Base-by-base conservation (phyloP, 2,888 invertebrate species). In the Amphipoea lucens region DNA sequence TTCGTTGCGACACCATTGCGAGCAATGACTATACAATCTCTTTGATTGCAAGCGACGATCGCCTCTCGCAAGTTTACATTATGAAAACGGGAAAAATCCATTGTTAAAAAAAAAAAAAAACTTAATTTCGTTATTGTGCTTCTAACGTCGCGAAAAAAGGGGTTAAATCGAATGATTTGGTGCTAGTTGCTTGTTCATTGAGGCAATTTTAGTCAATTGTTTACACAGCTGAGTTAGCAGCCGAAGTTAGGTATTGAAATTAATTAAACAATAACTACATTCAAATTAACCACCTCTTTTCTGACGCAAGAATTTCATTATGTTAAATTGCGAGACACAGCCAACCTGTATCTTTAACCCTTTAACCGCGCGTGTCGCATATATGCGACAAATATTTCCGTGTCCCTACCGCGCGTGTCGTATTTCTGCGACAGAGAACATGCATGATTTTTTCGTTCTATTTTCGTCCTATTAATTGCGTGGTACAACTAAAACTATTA, bases 1-100 rank as follows among this genome's bases (percentile, higher is more conserved):
- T 83, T 80, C 57, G 73, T 89, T 78, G 54, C 67, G 67, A 71
- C 62, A 75, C 57, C 17, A 74, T 90, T 80, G 87, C 87, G 73
- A 29, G 29, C 29, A 29, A 29, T 29, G 29, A 29, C 29, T 29
- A 29, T 29, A 29, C 29, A 29, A 29, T 29, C 29, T 29, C 29
- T 29, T 29, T 29, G 29, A 74, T 90, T 80, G 87, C 87, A 71
- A 78, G 78, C 82, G 79, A 84, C 79, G 68, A 73, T 72, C 82
- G 74, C 76, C 78, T 81, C 69, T 76, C 81, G 76, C 86, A 81
- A 89, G 82, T 57, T 62, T 36, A 71, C 76, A 70, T 81, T 76
- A 84, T 69, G 84, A 78, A 82, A 88, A 80, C 71, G 2, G 20
- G 54, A 60, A 74, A 80, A 78, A 67, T 48, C 69, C 17, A 84